These are phyloP conservation scores for Salticus scenicus DNA, from an alignment of 2,888 invertebrate species.

Conservation along the genomic window DNA sequence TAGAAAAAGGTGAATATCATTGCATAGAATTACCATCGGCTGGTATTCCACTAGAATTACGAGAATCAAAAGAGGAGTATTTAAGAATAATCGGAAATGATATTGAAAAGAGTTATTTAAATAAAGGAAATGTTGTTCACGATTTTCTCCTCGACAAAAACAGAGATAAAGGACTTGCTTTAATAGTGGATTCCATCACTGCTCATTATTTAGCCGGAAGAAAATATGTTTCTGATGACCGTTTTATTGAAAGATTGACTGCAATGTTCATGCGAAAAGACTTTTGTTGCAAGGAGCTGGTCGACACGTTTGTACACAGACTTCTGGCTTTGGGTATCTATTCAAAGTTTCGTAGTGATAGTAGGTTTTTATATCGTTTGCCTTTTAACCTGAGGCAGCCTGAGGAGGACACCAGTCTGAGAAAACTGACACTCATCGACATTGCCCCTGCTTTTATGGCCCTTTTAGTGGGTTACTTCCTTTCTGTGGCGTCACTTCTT, in stretches of 20 bases:
- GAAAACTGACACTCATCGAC: too few relatives aligned
- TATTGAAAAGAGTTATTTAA: conserved; percentile 8
- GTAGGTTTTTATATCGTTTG: not conserved
- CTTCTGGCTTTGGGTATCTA: conserved; percentile 29
- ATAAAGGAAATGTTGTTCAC: not conserved
- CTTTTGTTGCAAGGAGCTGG: not conserved
- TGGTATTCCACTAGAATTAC: not conserved
- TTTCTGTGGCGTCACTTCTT: too few relatives aligned
- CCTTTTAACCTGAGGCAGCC: too few relatives aligned
- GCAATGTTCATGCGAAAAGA: conserved; percentile 15
- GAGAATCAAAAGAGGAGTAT: not conserved
- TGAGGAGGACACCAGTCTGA: too few relatives aligned
- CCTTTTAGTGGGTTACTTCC: too few relatives aligned
- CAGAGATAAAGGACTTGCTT: not conserved
- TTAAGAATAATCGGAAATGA: conserved; percentile 2
- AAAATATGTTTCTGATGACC: conserved; percentile 25
- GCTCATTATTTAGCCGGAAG: not conserved
- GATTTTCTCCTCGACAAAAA: not conserved
- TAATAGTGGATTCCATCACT: not conserved
- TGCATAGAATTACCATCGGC: not conserved
- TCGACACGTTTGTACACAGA: conserved; percentile 3
- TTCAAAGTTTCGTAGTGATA: conserved; percentile 27
- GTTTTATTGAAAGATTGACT: conserved; percentile 12
- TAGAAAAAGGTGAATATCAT: conserved; percentile 11
- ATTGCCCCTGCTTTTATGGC: too few relatives aligned